Percentiles rank a stretch among this genome's conserved stretches.
phyloP scores from a whole-genome alignment of 2,113 vertebrate species.

The Bombycilla garrulus region DNA sequence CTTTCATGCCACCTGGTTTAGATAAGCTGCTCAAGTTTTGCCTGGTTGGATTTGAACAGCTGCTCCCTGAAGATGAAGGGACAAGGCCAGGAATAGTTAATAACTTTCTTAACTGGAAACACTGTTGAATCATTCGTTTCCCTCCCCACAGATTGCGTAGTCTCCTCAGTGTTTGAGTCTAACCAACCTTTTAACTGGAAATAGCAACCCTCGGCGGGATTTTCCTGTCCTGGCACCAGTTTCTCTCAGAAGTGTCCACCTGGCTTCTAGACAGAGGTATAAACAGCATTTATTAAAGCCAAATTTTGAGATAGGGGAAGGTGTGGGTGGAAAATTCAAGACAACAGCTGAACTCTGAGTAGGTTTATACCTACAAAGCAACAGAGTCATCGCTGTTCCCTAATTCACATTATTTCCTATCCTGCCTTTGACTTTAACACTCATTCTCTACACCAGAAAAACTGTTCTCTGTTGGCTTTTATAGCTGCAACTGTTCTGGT shows the following conservation, averaged over 20 bases:
- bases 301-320: not conserved
- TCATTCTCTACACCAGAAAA: not conserved
- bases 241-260: not conserved
- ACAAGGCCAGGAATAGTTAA: constrained; percentile 26
- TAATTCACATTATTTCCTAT: not conserved
- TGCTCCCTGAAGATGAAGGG: constrained; percentile 24
- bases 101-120: constrained; percentile 28
- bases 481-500: not conserved
- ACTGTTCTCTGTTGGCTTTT: not conserved
- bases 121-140: not conserved
- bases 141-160: not conserved
- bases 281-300: not conserved
- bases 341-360: not conserved
- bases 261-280: not conserved
- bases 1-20: constrained; percentile 41
- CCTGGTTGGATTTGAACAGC: not conserved
- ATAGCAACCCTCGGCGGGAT: not conserved
- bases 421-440: not conserved
- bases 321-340: not conserved
- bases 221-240: not conserved
- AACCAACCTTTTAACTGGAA: constrained; percentile 24
- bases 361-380: not conserved
- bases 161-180: not conserved
- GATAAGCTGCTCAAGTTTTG: constrained; percentile 15
- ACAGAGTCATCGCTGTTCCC: not conserved